Evolutionary conservation across 2,797 vertebrate genomes (phyloP).

Genomic region (Margarornis squamiger): DNA sequence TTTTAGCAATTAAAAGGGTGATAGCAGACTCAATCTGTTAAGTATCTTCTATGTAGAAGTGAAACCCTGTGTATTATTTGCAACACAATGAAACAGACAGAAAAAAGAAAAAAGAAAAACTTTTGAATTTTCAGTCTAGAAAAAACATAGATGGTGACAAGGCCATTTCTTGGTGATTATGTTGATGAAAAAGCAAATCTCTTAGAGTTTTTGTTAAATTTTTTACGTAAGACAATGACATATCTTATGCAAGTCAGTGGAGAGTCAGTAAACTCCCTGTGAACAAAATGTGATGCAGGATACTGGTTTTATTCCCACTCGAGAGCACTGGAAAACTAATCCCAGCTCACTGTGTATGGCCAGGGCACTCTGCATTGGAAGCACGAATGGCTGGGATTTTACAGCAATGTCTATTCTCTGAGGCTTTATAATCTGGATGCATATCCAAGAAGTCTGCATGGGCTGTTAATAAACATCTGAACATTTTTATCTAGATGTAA

Average conservation of each 20-base stretch:
- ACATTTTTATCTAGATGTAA: not conserved
- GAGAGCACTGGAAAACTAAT: slow-evolving; percentile 19
- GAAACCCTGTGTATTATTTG: not conserved
- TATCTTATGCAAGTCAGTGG: not conserved
- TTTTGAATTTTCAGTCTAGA: not conserved
- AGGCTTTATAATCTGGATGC: not conserved
- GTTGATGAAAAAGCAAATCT: not conserved
- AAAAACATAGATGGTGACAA: not conserved
- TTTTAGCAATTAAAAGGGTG: not conserved
- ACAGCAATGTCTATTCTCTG: not conserved
- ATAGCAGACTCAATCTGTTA: not conserved
- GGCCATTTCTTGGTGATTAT: not conserved
- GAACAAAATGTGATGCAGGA: not conserved
- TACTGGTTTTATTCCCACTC: not conserved
- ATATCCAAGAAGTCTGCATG: not conserved
- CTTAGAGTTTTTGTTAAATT: not conserved
- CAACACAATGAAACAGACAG: not conserved
- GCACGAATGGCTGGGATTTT: not conserved
- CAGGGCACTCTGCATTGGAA: not conserved
- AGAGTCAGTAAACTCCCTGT: not conserved
- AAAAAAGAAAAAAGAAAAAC: not conserved
- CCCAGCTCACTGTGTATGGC: not conserved
- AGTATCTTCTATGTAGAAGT: not conserved
- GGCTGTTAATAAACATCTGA: not conserved
- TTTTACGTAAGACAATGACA: not conserved